Base-by-base conservation (phyloP, 1,140 invertebrate species). In the Copidosoma floridanum region DNA sequence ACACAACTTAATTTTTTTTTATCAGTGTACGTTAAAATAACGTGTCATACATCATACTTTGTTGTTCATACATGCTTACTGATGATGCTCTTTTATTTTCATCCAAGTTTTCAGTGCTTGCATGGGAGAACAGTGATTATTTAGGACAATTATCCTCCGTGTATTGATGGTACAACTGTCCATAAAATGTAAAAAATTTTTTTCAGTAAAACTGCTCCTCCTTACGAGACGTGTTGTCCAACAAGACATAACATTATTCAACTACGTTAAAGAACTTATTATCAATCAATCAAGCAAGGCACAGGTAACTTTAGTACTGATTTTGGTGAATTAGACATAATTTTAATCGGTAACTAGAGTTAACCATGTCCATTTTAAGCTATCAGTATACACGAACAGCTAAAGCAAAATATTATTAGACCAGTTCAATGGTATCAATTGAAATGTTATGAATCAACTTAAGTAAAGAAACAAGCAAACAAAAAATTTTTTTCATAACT, bases 161-260 rank as follows among this genome's bases (percentile, higher is more conserved):
- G 71, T 3, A 71, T 76, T 35, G 58, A 60, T 46, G 70, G 68
- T 27, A 70, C 68, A 8, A 74, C 73, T 40, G 64, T 76, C 57
- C 71, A 76, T 65, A 71, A 68, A 38, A 64, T 60, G 18, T 38
- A 66, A 16, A 62, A 64, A 57, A 57, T n/a, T 64, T 29, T 52
- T 58, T 35, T n/a, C 61, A 14, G 20, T 57, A 16, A 60, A 64
- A 57, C 52, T 41, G 68, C 16, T 66, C 71, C 18, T 29, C 6
- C 16, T 50, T 32, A 18, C n/a, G 1, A 3, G 18, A 20, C 26
- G 35, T 4, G 27, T 50, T 18, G 27, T 16, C 1, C 26, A 32
- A n/a, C 47, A 32, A 11, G 29, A 50, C 35, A 50, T 26, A 50
- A 20, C 47, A 29, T 29, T 50, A 1, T 50, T 50, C 18, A 50